A percentile compares a stretch with the other conserved stretches of the same genome.
phyloP scores from a whole-genome alignment of 2,113 vertebrate genomes.

The Nestor notabilis region DNA sequence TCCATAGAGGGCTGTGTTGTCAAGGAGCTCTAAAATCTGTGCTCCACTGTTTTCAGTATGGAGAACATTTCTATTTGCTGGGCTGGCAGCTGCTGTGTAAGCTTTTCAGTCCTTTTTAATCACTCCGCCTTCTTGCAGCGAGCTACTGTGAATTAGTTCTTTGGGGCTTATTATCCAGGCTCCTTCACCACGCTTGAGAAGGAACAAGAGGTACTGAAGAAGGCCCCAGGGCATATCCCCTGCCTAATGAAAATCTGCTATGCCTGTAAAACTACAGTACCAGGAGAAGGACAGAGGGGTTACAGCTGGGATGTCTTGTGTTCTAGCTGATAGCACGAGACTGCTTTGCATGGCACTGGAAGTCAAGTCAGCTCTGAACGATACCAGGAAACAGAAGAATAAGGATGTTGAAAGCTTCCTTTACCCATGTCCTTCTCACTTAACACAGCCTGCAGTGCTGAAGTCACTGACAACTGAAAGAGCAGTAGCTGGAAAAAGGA shows the following conservation, averaged over 20 bases:
- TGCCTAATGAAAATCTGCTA: neutral
- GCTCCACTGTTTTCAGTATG: neutral
- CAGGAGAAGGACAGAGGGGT: neutral
- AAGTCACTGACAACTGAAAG: neutral
- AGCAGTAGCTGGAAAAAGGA: neutral
- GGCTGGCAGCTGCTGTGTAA: constrained; percentile 13
- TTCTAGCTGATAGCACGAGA: neutral
- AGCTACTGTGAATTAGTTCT: constrained; percentile 7
- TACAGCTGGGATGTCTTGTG: neutral
- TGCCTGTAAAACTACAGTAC: neutral
- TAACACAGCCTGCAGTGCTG: neutral
- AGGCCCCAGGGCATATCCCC: neutral
- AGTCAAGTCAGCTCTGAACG: neutral
- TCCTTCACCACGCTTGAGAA: neutral
- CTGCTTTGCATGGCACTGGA: neutral
- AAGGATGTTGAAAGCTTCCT: neutral
- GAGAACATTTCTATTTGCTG: neutral
- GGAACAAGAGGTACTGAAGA: neutral
- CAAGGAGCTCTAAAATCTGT: neutral
- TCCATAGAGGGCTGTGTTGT: neutral
- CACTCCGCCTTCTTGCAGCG: neutral
- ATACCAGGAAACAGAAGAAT: neutral
- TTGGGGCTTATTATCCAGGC: neutral
- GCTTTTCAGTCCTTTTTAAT: constrained; percentile 31
- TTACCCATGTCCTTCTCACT: neutral